Evolutionary conservation across 2,888 invertebrate species (phyloP).

Genomic region (Thumatha senex): DNA sequence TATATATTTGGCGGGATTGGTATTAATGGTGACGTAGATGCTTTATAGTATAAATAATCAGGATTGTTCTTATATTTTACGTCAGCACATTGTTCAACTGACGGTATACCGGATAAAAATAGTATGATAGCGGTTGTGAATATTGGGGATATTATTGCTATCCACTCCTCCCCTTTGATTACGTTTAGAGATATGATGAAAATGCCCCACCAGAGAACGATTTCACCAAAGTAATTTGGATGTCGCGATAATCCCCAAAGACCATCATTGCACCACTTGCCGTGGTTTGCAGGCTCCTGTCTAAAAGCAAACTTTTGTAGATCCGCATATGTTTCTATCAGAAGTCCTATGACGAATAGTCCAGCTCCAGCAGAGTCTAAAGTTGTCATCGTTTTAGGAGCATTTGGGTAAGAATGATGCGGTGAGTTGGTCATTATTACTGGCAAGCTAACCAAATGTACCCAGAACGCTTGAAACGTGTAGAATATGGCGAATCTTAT

Average conservation of each 20-base stretch:
- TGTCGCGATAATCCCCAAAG: slow-evolving; percentile 95
- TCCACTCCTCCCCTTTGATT: slow-evolving; percentile 92
- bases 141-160: slow-evolving; percentile 92
- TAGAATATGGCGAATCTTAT: slow-evolving; percentile 96
- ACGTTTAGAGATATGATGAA: slow-evolving; percentile 95
- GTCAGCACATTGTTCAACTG: slow-evolving; percentile 93
- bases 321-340: slow-evolving; percentile 96
- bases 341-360: slow-evolving; percentile 91
- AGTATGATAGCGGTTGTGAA: slow-evolving; percentile 94
- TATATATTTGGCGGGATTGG: slow-evolving; percentile 94
- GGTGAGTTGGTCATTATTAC: slow-evolving; percentile 96
- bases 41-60: slow-evolving; percentile 94
- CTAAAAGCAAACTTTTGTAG: slow-evolving; percentile 96
- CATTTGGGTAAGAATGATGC: slow-evolving; percentile 88
- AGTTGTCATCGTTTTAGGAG: slow-evolving; percentile 93
- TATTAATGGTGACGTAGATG: slow-evolving; percentile 94
- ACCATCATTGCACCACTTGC: slow-evolving; percentile 96
- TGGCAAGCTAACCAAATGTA: slow-evolving; percentile 94
- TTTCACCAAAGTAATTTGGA: slow-evolving; percentile 98
- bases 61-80: slow-evolving; percentile 94
- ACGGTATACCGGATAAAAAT: slow-evolving; percentile 95
- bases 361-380: slow-evolving; percentile 93
- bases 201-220: slow-evolving; percentile 96
- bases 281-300: slow-evolving; percentile 94
- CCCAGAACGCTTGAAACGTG: slow-evolving; percentile 96